These are phyloP conservation scores for Melanotus villosus DNA, from an alignment of 2,888 invertebrate species.

Conservation along the genomic window DNA sequence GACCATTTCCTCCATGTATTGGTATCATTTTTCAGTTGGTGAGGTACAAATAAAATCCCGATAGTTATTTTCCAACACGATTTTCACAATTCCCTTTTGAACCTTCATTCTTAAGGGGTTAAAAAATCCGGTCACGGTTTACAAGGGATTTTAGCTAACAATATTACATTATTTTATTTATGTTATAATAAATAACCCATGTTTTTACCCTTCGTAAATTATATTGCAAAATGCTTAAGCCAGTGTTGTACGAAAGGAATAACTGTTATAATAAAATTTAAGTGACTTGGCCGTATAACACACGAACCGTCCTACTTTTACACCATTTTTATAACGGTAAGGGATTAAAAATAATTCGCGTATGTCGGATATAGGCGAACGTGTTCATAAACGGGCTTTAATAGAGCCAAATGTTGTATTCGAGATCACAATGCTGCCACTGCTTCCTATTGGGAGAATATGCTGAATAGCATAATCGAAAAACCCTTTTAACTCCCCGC, in stretches of 20 bases:
- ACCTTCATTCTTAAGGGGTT: neutral
- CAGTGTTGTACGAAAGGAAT: neutral
- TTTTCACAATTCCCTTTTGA: too few relatives aligned
- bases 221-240: neutral
- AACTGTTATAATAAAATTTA: neutral
- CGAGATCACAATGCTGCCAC: neutral
- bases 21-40: too few relatives aligned
- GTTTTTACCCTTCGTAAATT: neutral
- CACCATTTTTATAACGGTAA: neutral
- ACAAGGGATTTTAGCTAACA: slow-evolving; percentile 4
- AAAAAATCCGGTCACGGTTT: neutral
- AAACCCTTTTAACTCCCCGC: slow-evolving; percentile 39
- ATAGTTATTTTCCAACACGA: too few relatives aligned
- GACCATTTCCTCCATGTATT: too few relatives aligned
- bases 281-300: too few relatives aligned
- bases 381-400: neutral
- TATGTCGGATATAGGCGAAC: neutral
- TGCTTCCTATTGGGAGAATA: too few relatives aligned
- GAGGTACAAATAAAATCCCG: too few relatives aligned
- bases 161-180: neutral
- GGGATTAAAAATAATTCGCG: too few relatives aligned
- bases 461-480: slow-evolving; percentile 28
- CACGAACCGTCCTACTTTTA: too few relatives aligned
- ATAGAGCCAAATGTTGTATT: neutral
- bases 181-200: too few relatives aligned